Conservation (phyloP, 2,888 invertebrate species). For the Cerceris ruficornis region DNA sequence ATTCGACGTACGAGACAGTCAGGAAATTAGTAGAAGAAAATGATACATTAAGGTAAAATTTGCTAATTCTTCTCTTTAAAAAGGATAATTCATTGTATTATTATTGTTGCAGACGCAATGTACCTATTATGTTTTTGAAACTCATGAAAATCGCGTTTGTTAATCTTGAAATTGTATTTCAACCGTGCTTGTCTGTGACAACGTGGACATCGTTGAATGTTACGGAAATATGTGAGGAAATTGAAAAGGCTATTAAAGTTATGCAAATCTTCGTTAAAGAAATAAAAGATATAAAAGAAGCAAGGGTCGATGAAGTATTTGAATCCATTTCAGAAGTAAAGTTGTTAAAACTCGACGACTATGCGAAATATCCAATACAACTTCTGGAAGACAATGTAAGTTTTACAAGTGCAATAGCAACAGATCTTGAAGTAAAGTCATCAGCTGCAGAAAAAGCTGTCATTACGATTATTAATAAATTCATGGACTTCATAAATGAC, state of each 20-base stretch:
- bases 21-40: slow-evolving; percentile 86
- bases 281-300: slow-evolving; percentile 89
- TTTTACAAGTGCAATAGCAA: slow-evolving; percentile 83
- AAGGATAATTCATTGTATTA: background rate
- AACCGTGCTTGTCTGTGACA: slow-evolving; percentile 89
- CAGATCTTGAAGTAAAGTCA: slow-evolving; percentile 84
- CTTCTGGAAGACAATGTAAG: slow-evolving; percentile 86
- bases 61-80: background rate
- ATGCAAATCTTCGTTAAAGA: slow-evolving; percentile 87
- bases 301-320: slow-evolving; percentile 88
- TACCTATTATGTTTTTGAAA: slow-evolving; percentile 88
- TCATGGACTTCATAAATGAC: slow-evolving; percentile 86
- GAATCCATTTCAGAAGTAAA: slow-evolving; percentile 85
- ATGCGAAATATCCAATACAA: slow-evolving; percentile 85
- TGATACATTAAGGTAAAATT: slow-evolving; percentile 79
- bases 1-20: slow-evolving; percentile 85
- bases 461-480: slow-evolving; percentile 89
- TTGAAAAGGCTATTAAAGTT: slow-evolving; percentile 84
- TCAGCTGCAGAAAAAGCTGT: slow-evolving; percentile 89
- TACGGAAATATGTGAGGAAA: slow-evolving; percentile 84
- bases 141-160: slow-evolving; percentile 87
- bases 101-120: slow-evolving; percentile 75
- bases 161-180: slow-evolving; percentile 87
- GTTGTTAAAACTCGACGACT: slow-evolving; percentile 85
- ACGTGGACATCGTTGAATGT: slow-evolving; percentile 93